These are phyloP conservation scores for sheep (Ovis aries) DNA, from an alignment of 2,113 vertebrate genomes.

Conservation along the genomic window ARS-UI_Ramb_v3.0 NC_056054.1:230574001-230574500, in stretches of 20 bases:
- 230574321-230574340: background rate
- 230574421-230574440: background rate
- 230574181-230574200: accelerated
- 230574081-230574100: too few species aligned
- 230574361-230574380: background rate
- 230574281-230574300: background rate
- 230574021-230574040: too few species aligned
- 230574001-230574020: too few species aligned
- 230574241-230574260: background rate
- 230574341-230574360: background rate
- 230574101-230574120: too few species aligned
- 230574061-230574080: too few species aligned
- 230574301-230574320: background rate
- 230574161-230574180: too few species aligned
- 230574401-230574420: background rate
- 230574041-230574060: too few species aligned
- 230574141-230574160: accelerated
- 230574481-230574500: background rate
- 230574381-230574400: background rate
- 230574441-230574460: background rate
- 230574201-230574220: background rate
- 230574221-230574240: background rate
- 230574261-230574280: background rate
- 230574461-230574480: background rate
- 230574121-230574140: too few species aligned